phyloP scores from a whole-genome alignment of 35 echinoderm and acorn worm genomes.

The Holothuria glaberrima region DNA sequence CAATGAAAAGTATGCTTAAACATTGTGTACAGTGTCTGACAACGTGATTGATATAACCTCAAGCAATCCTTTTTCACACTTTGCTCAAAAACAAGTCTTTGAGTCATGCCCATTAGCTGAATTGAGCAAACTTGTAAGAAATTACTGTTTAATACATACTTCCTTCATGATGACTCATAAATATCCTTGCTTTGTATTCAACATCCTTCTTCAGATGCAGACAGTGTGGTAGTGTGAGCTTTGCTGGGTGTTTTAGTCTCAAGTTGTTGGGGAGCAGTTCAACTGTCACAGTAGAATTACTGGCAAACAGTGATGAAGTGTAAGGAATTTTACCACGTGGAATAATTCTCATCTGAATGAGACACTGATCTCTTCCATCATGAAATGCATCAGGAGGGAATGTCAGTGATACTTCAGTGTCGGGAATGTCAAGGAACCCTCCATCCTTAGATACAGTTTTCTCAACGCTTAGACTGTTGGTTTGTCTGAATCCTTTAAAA shows the following conservation, averaged over 20 bases:
- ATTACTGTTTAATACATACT: background rate
- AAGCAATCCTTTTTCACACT: too few species aligned
- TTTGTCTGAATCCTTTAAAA: too few species aligned
- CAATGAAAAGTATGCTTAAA: too few species aligned
- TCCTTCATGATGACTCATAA: background rate
- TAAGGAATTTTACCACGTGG: background rate
- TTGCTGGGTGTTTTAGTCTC: background rate
- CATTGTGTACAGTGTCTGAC: too few species aligned
- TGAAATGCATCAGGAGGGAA: background rate
- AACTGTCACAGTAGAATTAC: slow-evolving; percentile 2
- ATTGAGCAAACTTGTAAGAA: too few species aligned
- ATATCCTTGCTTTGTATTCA: background rate
- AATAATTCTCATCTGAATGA: background rate
- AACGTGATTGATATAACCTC: too few species aligned
- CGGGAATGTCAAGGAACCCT: background rate
- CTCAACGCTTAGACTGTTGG: background rate
- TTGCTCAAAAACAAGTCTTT: too few species aligned
- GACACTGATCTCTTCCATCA: background rate
- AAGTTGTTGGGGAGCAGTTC: background rate
- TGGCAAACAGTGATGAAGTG: background rate
- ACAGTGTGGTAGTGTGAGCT: background rate
- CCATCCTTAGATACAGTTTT: background rate
- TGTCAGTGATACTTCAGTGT: background rate
- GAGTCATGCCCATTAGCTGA: too few species aligned
- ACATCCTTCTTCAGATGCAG: background rate